Conservation (phyloP, 1,140 invertebrate species). For the Sminthurides bifidus region DNA sequence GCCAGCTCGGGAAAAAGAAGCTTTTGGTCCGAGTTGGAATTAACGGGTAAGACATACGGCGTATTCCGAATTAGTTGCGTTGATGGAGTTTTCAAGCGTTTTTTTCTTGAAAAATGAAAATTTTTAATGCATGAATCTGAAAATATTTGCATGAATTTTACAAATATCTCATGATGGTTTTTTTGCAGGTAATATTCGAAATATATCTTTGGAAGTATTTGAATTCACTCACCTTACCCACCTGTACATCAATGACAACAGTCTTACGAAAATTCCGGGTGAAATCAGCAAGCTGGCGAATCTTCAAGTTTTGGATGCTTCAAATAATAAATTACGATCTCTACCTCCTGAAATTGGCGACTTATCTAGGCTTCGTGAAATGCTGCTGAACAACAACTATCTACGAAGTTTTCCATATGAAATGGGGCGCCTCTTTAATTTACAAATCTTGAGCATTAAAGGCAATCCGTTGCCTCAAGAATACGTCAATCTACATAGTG, state of each 20-base stretch:
- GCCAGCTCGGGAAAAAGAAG: constrained; percentile 80
- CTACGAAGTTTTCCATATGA: constrained; percentile 88
- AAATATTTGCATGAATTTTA: neutral
- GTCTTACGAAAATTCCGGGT: constrained; percentile 68
- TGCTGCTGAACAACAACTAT: constrained; percentile 87
- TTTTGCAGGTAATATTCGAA: constrained; percentile 72
- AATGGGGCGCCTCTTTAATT: constrained; percentile 92
- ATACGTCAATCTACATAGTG: constrained; percentile 78
- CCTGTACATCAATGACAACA: constrained; percentile 90
- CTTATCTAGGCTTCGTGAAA: constrained; percentile 82
- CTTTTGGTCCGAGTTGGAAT: constrained; percentile 68
- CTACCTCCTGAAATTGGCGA: constrained; percentile 92
- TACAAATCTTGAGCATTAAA: constrained; percentile 76
- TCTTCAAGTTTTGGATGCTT: constrained; percentile 78
- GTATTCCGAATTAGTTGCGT: no score
- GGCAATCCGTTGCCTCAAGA: constrained; percentile 91
- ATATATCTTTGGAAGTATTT: constrained; percentile 81
- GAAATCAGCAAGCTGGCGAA: constrained; percentile 74
- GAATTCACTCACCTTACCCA: constrained; percentile 79
- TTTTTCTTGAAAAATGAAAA: no score
- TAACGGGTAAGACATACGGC: constrained; percentile 50
- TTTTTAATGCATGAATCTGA: no score
- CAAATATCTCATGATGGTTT: constrained; percentile 16
- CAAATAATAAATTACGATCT: constrained; percentile 82
- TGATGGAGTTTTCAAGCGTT: no score